Conservation (phyloP, 2,113 vertebrate genomes). For the Malurus alboscapulatus region DNA sequence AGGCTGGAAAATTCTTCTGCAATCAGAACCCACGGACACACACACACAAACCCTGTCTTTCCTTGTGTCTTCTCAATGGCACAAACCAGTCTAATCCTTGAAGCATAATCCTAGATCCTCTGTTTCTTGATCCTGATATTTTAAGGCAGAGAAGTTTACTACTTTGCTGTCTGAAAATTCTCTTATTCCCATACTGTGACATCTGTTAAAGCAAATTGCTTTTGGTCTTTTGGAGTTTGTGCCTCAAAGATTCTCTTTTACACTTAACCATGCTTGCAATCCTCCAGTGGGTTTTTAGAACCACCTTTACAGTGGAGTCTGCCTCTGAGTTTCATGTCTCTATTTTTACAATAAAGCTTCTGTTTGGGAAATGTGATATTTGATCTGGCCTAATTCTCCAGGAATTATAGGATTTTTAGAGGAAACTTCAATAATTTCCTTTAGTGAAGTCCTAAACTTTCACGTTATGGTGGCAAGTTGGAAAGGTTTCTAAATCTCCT, state of each 20-base stretch:
- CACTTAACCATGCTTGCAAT: neutral
- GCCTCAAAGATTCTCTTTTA: neutral
- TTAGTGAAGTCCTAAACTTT: neutral
- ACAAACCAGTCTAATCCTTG: neutral
- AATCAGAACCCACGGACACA: neutral
- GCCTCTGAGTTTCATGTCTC: neutral
- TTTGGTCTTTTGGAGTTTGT: neutral
- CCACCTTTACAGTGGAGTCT: neutral
- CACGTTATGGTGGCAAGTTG: neutral
- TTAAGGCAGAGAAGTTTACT: neutral
- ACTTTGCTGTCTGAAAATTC: neutral
- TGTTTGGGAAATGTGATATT: neutral
- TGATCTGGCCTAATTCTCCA: neutral
- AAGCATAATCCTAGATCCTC: neutral
- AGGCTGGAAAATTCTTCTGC: neutral
- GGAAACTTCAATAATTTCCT: neutral
- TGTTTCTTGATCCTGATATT: neutral
- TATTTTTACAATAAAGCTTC: neutral
- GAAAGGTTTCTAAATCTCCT: neutral
- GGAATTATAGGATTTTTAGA: neutral
- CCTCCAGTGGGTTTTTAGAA: neutral
- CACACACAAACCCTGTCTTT: neutral
- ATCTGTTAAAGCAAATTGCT: neutral
- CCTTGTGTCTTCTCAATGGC: neutral
- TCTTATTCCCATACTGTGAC: neutral